Evolutionary conservation across 1,140 invertebrate genomes (phyloP), one percentile per base, ranked within the genome.

Genomic region (Teleopsis dalmanni): DNA sequence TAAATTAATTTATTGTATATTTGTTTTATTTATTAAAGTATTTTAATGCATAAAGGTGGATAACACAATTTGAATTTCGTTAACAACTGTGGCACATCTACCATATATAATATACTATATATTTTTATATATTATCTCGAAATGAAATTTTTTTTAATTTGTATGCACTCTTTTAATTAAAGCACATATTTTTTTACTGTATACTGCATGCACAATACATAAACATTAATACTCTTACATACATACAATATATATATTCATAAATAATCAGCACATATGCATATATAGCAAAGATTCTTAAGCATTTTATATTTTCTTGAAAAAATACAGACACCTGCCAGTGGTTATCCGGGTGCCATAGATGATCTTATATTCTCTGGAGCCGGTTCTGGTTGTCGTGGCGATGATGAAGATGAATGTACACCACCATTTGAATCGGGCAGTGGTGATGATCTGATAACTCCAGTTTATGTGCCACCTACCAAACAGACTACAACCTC

Each of bases 351-450:
- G 1, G 84, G 85, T 4, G 81, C 85, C 3, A 78, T 83, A 57
- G 89, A 93, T 59, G 89, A 93, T 60, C 72, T 92, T 23, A 87
- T 93, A 48, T 92, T 88, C 69, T 91, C 88, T 5, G 89, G 89
- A 16, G 88, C 88, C 6, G 89, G 90, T 10, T 91, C 88, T 13
- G 88, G 88, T 0, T 93, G 89, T 65, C 79, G 85, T 25, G 83
- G 85, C 51, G 87, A 90, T 60, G 87, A 89, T 62, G 90, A 94
- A 65, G 85, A 87, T 57, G 86, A 90, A 63, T 91, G 88, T 57
- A 87, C 85, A 23, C 87, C 88, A 7, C 76, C 86, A 31, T 87
- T 86, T 41, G 87, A 90, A 56, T 80, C 83, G 13, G 85, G 84
- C 29, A 84, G 85, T 43, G 87, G 87, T 59, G 89, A 92, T 66